phyloP scores from a whole-genome alignment of 2,113 vertebrate genomes.

The Amphiprion percula region DNA sequence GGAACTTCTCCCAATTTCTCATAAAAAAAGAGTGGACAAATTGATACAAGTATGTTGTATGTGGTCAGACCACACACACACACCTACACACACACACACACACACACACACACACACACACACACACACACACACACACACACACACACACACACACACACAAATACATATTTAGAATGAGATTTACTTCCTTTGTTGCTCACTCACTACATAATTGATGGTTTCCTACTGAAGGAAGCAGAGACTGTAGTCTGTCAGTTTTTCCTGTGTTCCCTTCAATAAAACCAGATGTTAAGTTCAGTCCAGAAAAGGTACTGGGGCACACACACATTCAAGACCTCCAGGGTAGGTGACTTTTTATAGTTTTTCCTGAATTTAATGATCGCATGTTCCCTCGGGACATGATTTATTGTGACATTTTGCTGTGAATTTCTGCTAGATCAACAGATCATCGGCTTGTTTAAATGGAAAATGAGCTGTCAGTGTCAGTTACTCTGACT shows the following conservation, averaged over 20 bases:
- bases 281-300: constrained; percentile 69
- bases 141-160: background rate
- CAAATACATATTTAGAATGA: constrained; percentile 44
- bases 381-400: background rate
- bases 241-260: constrained; percentile 67
- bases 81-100: no score
- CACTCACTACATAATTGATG: constrained; percentile 66
- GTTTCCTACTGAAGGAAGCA: constrained; percentile 77
- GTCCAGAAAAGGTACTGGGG: constrained; percentile 48
- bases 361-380: background rate
- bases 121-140: no score
- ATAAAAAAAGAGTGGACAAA: no score
- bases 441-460: constrained; percentile 31
- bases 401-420: background rate
- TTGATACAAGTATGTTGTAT: no score
- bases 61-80: background rate
- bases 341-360: constrained; percentile 43
- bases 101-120: no score
- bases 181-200: constrained; percentile 55
- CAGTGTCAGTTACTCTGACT: constrained; percentile 55
- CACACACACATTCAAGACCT: constrained; percentile 14
- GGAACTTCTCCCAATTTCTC: no score
- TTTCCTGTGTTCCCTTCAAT: constrained; percentile 75
- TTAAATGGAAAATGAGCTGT: constrained; percentile 28
- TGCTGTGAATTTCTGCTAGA: constrained; percentile 9